These are phyloP conservation scores for Alethe castanea DNA, from an alignment of 2,113 vertebrate genomes.

Conservation along the genomic window DNA sequence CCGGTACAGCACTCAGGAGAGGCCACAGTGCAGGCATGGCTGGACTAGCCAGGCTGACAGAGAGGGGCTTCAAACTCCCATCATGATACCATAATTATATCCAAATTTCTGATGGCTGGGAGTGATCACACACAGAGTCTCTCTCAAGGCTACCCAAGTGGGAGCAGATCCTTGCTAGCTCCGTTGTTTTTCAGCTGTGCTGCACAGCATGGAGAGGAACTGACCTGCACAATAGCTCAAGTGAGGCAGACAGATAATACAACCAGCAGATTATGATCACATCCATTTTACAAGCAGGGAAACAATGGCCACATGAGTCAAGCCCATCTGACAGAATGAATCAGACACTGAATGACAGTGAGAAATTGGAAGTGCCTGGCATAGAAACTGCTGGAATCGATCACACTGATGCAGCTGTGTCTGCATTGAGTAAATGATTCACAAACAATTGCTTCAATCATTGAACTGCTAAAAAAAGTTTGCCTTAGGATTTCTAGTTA, in stretches of 20 bases:
- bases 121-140: neutral
- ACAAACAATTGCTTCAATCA: neutral
- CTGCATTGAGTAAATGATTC: neutral
- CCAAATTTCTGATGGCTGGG: neutral
- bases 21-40: accelerated
- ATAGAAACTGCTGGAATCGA: neutral
- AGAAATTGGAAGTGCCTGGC: neutral
- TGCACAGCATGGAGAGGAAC: neutral
- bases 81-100: accelerated
- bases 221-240: neutral
- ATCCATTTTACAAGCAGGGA: neutral
- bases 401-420: neutral
- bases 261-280: conserved; percentile 1
- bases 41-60: neutral
- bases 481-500: conserved; percentile 6
- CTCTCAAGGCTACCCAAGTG: neutral
- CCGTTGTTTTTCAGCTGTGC: neutral
- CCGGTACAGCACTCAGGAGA: accelerated
- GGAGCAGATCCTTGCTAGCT: accelerated
- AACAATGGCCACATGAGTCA: conserved; percentile 27
- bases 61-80: neutral
- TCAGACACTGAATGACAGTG: neutral
- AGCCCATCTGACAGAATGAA: conserved; percentile 24
- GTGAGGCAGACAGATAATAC: neutral
- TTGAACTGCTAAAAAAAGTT: neutral